phyloP scores from a whole-genome alignment of 1,140 invertebrate species.

The Cataglyphis hispanica region DNA sequence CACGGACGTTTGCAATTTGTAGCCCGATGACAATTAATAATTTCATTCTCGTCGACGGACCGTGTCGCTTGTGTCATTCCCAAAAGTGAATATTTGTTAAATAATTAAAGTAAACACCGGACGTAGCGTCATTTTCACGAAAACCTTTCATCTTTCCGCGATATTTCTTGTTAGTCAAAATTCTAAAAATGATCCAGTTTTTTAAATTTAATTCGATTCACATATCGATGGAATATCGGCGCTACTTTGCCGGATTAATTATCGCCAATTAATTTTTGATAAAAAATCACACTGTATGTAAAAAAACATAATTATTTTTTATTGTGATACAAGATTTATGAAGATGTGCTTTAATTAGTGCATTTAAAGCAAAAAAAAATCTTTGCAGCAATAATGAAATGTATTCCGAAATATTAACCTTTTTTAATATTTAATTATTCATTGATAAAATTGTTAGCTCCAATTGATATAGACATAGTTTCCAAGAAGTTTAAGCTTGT shows the following conservation, averaged over 20 bases:
- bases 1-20: constrained; percentile 5
- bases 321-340: no score
- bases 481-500: neutral
- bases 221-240: neutral
- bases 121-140: neutral
- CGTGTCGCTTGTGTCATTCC: neutral
- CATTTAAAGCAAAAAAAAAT: neutral
- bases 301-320: neutral
- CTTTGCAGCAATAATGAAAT: neutral
- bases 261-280: neutral
- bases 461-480: neutral
- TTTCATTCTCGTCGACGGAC: constrained; percentile 10
- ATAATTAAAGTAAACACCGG: neutral
- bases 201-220: neutral
- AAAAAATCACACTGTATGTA: neutral
- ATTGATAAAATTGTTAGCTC: neutral
- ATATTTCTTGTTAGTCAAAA: neutral
- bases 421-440: neutral
- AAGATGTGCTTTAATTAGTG: neutral
- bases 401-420: neutral
- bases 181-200: neutral
- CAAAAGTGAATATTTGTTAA: neutral
- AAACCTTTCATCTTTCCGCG: neutral
- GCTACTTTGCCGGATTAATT: neutral
- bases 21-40: neutral